Percentiles rank a stretch among this genome's conserved stretches.
These are phyloP conservation scores for Drosophila grimshawi DNA, from an alignment of 1,140 invertebrate species.

Conservation along the genomic window DNA sequence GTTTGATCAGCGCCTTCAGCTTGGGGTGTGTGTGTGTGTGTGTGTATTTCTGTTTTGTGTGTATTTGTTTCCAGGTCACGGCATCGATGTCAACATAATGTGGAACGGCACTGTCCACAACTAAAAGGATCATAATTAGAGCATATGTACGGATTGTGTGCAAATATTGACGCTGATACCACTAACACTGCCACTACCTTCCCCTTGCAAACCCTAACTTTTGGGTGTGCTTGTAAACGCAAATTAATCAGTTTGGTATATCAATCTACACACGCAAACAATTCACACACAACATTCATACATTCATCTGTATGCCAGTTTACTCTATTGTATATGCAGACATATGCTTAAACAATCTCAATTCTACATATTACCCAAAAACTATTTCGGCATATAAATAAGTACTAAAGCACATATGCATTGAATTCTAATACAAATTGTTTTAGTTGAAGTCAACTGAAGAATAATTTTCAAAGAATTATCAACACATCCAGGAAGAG, in stretches of 20 bases:
- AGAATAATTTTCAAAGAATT: too few species aligned
- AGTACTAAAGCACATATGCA: slow-evolving; percentile 17
- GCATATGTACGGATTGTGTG: slow-evolving; percentile 81
- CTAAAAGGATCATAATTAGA: slow-evolving; percentile 80
- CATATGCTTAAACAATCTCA: slow-evolving; percentile 31
- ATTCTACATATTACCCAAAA: slow-evolving; percentile 4
- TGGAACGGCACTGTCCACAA: slow-evolving; percentile 61
- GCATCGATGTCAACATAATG: slow-evolving; percentile 62
- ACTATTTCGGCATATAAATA: slow-evolving; percentile 9
- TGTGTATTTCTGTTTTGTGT: background rate
- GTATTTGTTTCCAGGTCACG: slow-evolving; percentile 43
- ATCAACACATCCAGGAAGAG: too few species aligned
- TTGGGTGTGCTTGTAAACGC: slow-evolving; percentile 37
- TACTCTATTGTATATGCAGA: background rate
- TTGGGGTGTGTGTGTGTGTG: slow-evolving; percentile 8
- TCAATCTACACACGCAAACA: slow-evolving; percentile 63
- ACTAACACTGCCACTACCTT: background rate
- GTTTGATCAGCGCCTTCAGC: slow-evolving; percentile 56
- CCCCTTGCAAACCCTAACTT: slow-evolving; percentile 1
- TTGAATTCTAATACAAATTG: background rate
- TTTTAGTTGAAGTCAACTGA: background rate
- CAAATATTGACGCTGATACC: slow-evolving; percentile 69
- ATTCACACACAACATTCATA: slow-evolving; percentile 5
- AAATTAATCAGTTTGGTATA: slow-evolving; percentile 74
- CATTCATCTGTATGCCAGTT: too few species aligned